Evolutionary conservation across 2,113 vertebrate genomes (phyloP), one percentile per base, ranked within the genome.

Genomic region (Cochlearius cochlearius): DNA sequence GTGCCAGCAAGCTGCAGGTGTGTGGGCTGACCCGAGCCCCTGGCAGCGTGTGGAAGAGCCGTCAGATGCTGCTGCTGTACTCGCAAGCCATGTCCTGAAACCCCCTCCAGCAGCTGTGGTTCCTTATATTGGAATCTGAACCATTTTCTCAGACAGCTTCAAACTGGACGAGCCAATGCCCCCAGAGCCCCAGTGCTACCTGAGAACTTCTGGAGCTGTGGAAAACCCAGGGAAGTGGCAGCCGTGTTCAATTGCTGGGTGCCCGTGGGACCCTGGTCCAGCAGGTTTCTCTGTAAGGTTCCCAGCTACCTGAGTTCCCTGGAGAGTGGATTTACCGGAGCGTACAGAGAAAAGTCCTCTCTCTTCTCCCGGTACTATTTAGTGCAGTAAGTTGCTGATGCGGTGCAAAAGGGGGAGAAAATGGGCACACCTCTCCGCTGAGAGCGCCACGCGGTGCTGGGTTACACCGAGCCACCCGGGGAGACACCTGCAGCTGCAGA

Each of bases 211-310:
- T 11, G 43, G 41, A 23, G 14, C 9, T 14, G n/a, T 21, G 34
- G 69, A 34, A 75, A 52, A 15, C 21, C 38, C 38, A 3, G 56
- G 36, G 30, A 52, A 41, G 20, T 2, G 26, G 69, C 73, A 14
- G 25, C 71, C 19, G 29, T 5, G 59, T 6, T 36, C 53, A 34
- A 3, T 3, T 13, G 53, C 43, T 30, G 16, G 9, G 53, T n/a
- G 32, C 45, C 22, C 7, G 1, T 2, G 16, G 2, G 3, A 45
- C 25, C 62, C 43, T 25, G 45, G 15, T 4, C 53, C 10, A 2
- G 13, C 36, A 26, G 43, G 41, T 30, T 34, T 32, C 82, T 53
- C 39, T 32, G 2, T 21, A 8, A 27, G 26, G 21, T 38, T 67
- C 52, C 56, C 58, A 49, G 30, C 5, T 39, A 26, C n/a, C 14